Evolutionary conservation across 2,113 vertebrate genomes (phyloP), one percentile per base, ranked within the genome.

Genomic region (Anthoscopus minutus): DNA sequence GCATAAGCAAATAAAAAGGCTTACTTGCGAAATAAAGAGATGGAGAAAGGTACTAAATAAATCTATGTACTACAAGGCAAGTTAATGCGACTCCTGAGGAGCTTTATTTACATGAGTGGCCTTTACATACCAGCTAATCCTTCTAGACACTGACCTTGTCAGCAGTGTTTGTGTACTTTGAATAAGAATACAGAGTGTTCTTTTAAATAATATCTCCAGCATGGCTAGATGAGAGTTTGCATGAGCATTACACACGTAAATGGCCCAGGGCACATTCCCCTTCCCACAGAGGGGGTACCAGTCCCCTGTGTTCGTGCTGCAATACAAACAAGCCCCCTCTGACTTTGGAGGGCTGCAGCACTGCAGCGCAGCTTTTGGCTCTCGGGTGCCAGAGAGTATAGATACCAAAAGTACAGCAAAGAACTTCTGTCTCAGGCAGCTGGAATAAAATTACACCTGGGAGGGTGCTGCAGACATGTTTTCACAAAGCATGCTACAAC

Each of bases 101-200:
- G 62, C 54, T 83, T 94, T 80, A 72, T 96, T 95, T 94, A 77
- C 3, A 4, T 58, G 70, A 42, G 44, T 89, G 76, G 74, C 92
- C 81, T 88, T 95, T 92, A 94, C 88, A 74, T 38, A 79, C 58
- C 64, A 66, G 74, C 56, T 94, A 96, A 97, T 89, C 89, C 94
- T 94, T 80, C 65, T 18, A 70, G 81, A 82, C 74, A 40, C 84
- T 85, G 94, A 94, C 94, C 74, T 95, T 93, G 93, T 83, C 89
- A 86, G 85, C 50, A 70, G 58, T 78, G 74, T 88, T 89, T 94
- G 79, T 90, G 79, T 92, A 95, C 77, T 96, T 70, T 58, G 81
- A 92, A 51, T 62, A 77, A 92, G 85, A 89, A 91, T 47, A 85
- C 2, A 3, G 87, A 62, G 33, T 88, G 67, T 77, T 94, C 79